Evolutionary conservation across 2,888 invertebrate genomes (phyloP).

Genomic region (Ommatoiulus sabulosus): DNA sequence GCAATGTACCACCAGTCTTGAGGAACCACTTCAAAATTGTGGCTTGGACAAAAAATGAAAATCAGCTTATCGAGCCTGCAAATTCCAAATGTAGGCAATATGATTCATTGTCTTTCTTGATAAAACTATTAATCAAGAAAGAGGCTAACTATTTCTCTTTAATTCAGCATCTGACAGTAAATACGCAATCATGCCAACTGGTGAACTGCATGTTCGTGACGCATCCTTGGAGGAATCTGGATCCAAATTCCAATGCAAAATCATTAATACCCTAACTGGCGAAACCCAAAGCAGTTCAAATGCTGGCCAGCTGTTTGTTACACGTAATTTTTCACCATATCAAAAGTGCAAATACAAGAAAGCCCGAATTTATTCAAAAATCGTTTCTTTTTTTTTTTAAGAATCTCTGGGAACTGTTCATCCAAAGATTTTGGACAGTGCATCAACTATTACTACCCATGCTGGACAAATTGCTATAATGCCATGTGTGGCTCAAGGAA

Average conservation of each 20-base stretch:
- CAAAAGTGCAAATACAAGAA: not conserved
- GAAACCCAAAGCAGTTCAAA: constrained; percentile 53
- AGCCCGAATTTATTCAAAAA: no score
- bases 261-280: constrained; percentile 33
- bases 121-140: not conserved
- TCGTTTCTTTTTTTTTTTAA: no score
- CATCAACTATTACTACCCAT: not conserved
- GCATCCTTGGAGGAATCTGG: constrained; percentile 45
- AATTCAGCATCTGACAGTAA: constrained; percentile 49
- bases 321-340: constrained; percentile 38
- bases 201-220: constrained; percentile 56
- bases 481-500: constrained; percentile 71
- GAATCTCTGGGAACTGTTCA: constrained; percentile 52
- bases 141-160: not conserved
- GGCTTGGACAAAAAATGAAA: constrained; percentile 58
- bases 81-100: constrained; percentile 45
- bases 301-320: constrained; percentile 56
- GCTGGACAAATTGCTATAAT: constrained; percentile 69
- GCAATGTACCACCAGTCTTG: constrained; percentile 55
- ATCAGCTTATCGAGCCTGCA: constrained; percentile 48
- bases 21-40: constrained; percentile 22
- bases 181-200: constrained; percentile 57
- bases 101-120: not conserved
- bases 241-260: constrained; percentile 56
- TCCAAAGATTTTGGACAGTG: constrained; percentile 51